Evolutionary conservation across 1,140 invertebrate genomes (phyloP), one percentile per base, ranked within the genome.

Genomic region (Drosophila punjabiensis): DNA sequence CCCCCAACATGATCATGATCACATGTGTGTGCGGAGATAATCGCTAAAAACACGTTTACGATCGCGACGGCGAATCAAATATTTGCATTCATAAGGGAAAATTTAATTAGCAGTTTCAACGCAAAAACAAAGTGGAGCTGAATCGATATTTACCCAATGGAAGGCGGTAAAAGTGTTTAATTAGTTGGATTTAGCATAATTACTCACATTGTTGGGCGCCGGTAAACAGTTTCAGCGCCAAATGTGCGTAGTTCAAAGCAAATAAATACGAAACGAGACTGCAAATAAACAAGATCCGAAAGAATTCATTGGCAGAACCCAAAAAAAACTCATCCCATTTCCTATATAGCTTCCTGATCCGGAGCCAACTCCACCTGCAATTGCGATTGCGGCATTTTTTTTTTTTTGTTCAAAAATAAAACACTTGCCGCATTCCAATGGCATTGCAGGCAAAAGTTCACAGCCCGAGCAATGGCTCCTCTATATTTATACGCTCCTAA

Each of bases 111-210:
- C 86, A 76, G 62, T 50, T 69, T 28, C 63, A 64, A 35, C 13
- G 24, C 14, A 24, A 58, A 39, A 58, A 39, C 58, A 79, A 75
- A 53, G 55, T 75, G 47, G 61, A 60, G 55, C 75, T 74, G 60
- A 33, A 52, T 60, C 59, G 53, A 75, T 59, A 68, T 61, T 62
- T 20, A 41, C 55, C 30, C 58, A 10, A 47, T 35, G 66, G 70
- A 43, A 33, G 45, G 47, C 50, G 55, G 32, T 7, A 53, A 80
- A 77, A 75, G 58, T 66, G 64, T 82, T 86, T 90, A 90, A 89
- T 89, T 86, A 80, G 86, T 90, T 75, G 63, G 85, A 89, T 86
- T 90, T 79, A 90, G 79, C 86, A 89, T 90, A 90, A 89, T 90
- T 89, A 89, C 81, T 60, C 63, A 90, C 76, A 61, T 70, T 86